Evolutionary conservation across 2,888 invertebrate species (phyloP).

Genomic region (Eilema caniola): DNA sequence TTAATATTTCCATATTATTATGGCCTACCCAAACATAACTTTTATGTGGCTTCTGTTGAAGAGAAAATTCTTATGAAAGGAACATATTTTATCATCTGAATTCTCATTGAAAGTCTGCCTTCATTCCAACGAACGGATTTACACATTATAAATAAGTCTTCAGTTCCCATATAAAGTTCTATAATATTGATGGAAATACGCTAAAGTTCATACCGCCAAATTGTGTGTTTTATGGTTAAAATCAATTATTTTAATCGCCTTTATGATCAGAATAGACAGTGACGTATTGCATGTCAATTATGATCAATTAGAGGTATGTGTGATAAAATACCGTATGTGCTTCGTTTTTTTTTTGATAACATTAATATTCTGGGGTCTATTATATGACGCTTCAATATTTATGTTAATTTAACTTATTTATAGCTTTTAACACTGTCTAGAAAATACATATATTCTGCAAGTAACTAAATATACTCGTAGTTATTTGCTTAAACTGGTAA

Average conservation of each 20-base stretch:
- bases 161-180: background rate
- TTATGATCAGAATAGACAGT: background rate
- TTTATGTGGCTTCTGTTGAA: constrained; percentile 27
- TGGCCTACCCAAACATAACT: constrained; percentile 23
- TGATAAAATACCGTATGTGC: constrained; percentile 5
- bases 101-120: background rate
- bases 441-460: background rate
- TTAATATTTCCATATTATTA: constrained; percentile 53
- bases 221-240: constrained; percentile 1
- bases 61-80: constrained; percentile 42
- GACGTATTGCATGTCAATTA: background rate
- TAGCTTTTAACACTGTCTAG: too few relatives aligned
- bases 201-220: background rate
- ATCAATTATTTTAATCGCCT: constrained; percentile 15
- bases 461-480: constrained; percentile 11
- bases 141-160: background rate
- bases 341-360: constrained; percentile 3
- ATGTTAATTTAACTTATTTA: background rate
- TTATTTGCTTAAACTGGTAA: constrained; percentile 19
- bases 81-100: constrained; percentile 19
- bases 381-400: background rate
- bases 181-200: background rate
- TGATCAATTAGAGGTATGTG: constrained; percentile 8
- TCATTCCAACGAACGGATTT: background rate
- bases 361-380: background rate